A percentile compares a stretch with the other conserved stretches of the same genome.
Conservation (phyloP, 2,888 invertebrate genomes). For the Oscheius myriophilus region DNA sequence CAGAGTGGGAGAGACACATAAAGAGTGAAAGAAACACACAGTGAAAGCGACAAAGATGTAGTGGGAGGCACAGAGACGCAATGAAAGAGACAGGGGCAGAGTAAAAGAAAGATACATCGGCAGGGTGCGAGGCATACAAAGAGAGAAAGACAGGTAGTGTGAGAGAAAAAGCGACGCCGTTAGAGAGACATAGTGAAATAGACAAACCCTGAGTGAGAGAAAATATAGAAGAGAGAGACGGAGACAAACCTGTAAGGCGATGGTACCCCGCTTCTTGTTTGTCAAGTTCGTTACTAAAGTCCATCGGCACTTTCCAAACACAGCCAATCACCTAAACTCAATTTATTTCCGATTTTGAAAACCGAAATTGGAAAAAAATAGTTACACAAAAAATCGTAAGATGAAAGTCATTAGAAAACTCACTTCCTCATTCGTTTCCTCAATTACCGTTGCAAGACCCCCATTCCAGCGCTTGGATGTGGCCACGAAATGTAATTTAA, state of each 20-base stretch:
- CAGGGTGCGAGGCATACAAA: too few species aligned
- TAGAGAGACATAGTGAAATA: background rate
- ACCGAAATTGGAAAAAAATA: slow-evolving; percentile 3
- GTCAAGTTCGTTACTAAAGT: slow-evolving; percentile 56
- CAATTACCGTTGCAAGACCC: slow-evolving; percentile 55
- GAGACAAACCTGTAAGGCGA: slow-evolving; percentile 52
- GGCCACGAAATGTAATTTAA: slow-evolving; percentile 57
- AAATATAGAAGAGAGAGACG: background rate
- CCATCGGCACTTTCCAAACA: slow-evolving; percentile 61
- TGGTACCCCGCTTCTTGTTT: slow-evolving; percentile 64
- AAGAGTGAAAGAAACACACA: too few species aligned
- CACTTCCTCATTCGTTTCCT: slow-evolving; percentile 33
- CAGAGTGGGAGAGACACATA: too few species aligned
- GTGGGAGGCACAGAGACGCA: too few species aligned
- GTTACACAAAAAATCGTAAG: background rate
- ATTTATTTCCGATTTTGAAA: background rate
- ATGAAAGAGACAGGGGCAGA: too few species aligned
- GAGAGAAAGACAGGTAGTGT: too few species aligned
- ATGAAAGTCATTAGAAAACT: background rate
- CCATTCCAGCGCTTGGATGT: slow-evolving; percentile 63
- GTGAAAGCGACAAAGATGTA: too few species aligned
- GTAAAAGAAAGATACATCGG: too few species aligned
- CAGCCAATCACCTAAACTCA: slow-evolving; percentile 58
- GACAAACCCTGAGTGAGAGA: background rate
- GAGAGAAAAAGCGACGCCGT: background rate